phyloP scores from a whole-genome alignment of 2,888 invertebrate species.

The Apodemia mormo region DNA sequence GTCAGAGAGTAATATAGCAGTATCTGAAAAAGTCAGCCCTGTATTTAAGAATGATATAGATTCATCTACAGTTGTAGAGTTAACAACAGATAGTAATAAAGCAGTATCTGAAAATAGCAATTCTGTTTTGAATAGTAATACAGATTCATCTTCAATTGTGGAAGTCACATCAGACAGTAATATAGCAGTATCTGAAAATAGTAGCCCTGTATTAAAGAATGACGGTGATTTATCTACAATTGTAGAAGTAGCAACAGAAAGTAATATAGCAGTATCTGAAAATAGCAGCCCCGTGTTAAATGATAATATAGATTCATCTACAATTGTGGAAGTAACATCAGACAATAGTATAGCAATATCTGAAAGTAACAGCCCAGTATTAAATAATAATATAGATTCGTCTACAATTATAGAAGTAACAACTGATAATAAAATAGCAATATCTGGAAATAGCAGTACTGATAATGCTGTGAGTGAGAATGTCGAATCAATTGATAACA shows the following conservation, averaged over 20 bases:
- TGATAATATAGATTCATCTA: neutral
- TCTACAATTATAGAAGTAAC: neutral
- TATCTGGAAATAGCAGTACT: neutral
- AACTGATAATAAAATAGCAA: neutral
- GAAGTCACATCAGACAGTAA: neutral
- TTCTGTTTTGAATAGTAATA: neutral
- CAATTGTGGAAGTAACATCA: neutral
- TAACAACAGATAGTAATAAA: neutral
- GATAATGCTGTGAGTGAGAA: neutral
- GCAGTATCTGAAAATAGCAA: neutral
- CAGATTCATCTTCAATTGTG: neutral
- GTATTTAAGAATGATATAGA: neutral
- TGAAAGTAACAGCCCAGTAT: neutral
- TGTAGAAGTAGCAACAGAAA: neutral
- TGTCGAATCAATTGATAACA: neutral
- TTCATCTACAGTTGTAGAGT: neutral
- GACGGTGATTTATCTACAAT: neutral
- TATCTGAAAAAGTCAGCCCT: neutral
- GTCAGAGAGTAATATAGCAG: neutral
- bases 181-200: neutral
- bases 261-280: neutral
- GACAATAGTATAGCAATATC: neutral
- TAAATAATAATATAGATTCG: neutral
- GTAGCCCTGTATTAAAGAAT: neutral
- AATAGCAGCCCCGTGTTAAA: neutral